Percentiles rank a stretch among this genome's conserved stretches.
Conservation (phyloP, 2,888 invertebrate genomes). For the Tupiocoris notatus region DNA sequence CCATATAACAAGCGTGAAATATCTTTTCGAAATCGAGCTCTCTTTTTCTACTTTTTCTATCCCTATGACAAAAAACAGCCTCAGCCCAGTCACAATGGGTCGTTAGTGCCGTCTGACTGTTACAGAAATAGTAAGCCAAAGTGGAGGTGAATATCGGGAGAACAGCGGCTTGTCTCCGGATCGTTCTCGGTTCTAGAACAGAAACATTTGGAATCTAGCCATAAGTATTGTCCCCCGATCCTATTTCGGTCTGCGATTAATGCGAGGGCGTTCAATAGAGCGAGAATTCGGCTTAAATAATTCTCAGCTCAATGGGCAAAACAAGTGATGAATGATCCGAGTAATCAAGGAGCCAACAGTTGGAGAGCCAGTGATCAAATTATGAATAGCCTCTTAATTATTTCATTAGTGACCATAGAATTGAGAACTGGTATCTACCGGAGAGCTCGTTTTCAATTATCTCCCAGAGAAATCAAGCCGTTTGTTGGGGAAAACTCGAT, state of each 20-base stretch:
- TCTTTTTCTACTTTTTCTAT: not conserved
- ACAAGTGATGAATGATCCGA: not conserved
- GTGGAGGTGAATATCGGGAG: not conserved
- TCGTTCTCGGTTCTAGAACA: not conserved
- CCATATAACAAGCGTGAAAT: not conserved
- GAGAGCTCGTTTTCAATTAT: too few relatives aligned
- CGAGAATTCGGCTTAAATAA: not conserved
- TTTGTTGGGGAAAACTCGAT: too few relatives aligned
- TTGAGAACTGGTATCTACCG: too few relatives aligned
- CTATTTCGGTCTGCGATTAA: not conserved
- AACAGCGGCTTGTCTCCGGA: not conserved
- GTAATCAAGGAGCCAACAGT: too few relatives aligned
- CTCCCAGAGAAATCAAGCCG: too few relatives aligned
- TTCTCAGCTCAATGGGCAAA: not conserved
- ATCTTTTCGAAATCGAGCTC: not conserved
- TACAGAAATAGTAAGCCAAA: not conserved
- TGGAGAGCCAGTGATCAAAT: not conserved
- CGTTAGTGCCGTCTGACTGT: not conserved
- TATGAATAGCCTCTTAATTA: not conserved
- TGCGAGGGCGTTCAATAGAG: not conserved
- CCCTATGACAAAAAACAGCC: not conserved
- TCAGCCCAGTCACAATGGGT: not conserved
- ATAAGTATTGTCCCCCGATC: not conserved
- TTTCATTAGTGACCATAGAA: too few relatives aligned
- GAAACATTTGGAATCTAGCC: not conserved